Conservation (phyloP, 2,797 vertebrate species). For the Choloepus didactylus region DNA sequence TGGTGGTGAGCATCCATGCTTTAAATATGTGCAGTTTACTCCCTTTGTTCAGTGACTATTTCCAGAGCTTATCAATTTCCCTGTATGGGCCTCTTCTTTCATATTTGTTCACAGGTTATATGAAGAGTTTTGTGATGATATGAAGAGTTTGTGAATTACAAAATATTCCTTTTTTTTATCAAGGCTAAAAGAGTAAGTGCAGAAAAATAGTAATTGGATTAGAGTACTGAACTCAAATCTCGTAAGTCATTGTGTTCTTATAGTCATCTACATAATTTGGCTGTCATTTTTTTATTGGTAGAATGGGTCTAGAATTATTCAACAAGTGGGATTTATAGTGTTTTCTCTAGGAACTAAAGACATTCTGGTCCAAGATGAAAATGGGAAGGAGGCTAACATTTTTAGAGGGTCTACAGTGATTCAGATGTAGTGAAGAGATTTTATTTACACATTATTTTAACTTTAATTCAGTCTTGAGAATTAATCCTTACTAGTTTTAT, state of each 20-base stretch:
- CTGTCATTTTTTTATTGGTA: background rate
- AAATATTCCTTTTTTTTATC: background rate
- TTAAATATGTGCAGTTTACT: background rate
- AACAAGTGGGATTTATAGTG: background rate
- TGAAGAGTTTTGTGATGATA: background rate
- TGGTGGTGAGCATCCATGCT: background rate
- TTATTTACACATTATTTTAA: constrained; percentile 43
- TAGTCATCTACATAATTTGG: background rate
- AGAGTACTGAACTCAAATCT: background rate
- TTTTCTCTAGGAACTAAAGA: constrained; percentile 31
- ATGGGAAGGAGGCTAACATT: background rate
- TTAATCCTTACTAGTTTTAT: background rate
- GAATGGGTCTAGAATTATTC: constrained; percentile 24
- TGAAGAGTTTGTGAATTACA: background rate
- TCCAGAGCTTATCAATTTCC: background rate
- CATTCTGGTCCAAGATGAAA: background rate
- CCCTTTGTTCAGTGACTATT: background rate
- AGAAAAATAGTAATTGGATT: background rate
- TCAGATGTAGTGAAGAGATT: background rate
- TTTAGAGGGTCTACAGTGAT: background rate
- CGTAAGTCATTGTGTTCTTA: background rate
- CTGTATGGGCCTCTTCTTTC: background rate
- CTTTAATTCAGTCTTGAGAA: background rate
- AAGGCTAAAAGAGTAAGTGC: background rate
- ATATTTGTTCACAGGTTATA: background rate